Percentiles rank a stretch among this genome's conserved stretches.
phyloP scores from a whole-genome alignment of 2,888 invertebrate genomes.

The Polietes domitor region DNA sequence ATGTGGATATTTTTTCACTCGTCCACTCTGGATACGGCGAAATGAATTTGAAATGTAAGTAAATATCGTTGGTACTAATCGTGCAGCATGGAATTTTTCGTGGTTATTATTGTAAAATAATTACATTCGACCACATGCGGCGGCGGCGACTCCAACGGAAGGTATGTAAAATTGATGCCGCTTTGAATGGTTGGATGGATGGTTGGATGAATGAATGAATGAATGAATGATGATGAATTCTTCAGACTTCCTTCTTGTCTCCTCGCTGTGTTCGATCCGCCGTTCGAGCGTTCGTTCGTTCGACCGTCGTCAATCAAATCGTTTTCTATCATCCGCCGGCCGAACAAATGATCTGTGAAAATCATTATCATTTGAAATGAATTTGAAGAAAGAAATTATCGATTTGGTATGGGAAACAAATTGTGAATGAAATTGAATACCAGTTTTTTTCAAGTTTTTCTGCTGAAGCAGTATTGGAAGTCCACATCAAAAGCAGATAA shows the following conservation, averaged over 20 bases:
- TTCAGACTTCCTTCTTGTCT: not conserved
- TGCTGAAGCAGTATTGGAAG: no score
- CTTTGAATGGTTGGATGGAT: no score
- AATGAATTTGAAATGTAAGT: not conserved
- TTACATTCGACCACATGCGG: conserved; percentile 43
- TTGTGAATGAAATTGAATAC: not conserved
- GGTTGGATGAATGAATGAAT: no score
- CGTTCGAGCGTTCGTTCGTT: no score
- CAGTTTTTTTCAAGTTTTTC: not conserved
- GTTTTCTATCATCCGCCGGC: not conserved
- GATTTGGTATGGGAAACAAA: conserved; percentile 46
- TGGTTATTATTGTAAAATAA: conserved; percentile 59
- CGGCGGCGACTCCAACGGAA: not conserved
- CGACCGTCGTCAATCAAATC: not conserved
- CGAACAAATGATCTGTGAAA: conserved; percentile 42
- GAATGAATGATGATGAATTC: conserved; percentile 18
- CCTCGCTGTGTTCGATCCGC: not conserved
- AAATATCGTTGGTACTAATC: not conserved
- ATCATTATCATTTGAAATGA: conserved; percentile 41
- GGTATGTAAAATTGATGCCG: not conserved
- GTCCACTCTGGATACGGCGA: not conserved
- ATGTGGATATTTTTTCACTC: not conserved
- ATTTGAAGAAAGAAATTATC: conserved; percentile 28
- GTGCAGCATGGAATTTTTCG: conserved; percentile 5
- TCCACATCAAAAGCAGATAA: no score